phyloP scores from a whole-genome alignment of 2,888 invertebrate genomes.

The Caenorhabditis sp. region DNA sequence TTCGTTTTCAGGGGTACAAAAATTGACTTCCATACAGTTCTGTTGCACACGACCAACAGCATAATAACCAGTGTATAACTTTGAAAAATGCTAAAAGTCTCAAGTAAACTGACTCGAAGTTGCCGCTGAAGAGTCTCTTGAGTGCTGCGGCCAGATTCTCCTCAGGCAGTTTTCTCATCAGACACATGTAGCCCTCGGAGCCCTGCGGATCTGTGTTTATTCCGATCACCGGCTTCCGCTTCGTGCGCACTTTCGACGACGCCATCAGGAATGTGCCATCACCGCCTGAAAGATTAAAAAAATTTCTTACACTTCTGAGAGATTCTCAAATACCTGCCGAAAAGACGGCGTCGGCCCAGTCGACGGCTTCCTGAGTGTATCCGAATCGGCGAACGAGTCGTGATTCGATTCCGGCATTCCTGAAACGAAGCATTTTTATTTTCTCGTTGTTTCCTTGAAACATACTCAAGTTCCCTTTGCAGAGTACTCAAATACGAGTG shows the following conservation, averaged over 20 bases:
- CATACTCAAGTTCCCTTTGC: slow-evolving; percentile 78
- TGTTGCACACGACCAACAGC: too few species aligned
- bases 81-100: too few species aligned
- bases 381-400: slow-evolving; percentile 81
- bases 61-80: too few species aligned
- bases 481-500: slow-evolving; percentile 81
- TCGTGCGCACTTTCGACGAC: slow-evolving; percentile 87
- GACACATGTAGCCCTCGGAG: slow-evolving; percentile 93
- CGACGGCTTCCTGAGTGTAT: slow-evolving; percentile 85
- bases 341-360: slow-evolving; percentile 88
- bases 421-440: slow-evolving; percentile 23
- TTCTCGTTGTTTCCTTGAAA: slow-evolving; percentile 8
- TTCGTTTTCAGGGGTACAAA: too few species aligned
- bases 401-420: slow-evolving; percentile 82
- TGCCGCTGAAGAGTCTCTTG: slow-evolving; percentile 84
- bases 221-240: slow-evolving; percentile 92
- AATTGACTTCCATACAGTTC: too few species aligned
- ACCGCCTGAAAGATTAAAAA: slow-evolving; percentile 83
- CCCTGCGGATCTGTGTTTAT: slow-evolving; percentile 93
- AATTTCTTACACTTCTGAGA: too few species aligned
- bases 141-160: slow-evolving; percentile 82
- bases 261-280: slow-evolving; percentile 97
- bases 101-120: slow-evolving; percentile 81
- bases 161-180: slow-evolving; percentile 87
- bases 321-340: slow-evolving; percentile 80